Evolutionary conservation across 2,888 invertebrate genomes (phyloP).

Genomic region (Bellardia bayeri): DNA sequence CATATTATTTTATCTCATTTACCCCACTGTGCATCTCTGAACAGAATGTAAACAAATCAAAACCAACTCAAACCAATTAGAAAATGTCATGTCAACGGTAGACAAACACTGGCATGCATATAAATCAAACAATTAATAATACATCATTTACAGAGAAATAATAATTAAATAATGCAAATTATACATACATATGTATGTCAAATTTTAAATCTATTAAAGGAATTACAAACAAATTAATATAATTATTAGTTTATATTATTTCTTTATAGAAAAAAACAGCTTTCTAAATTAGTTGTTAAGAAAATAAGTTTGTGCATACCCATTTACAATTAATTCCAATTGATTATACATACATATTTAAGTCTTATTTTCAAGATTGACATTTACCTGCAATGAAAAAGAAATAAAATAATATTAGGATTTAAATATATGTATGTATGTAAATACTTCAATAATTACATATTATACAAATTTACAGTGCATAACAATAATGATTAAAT

Average conservation of each 20-base stretch:
- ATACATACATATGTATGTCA: conserved; percentile 24
- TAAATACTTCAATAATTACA: not conserved
- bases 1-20: too few relatives aligned
- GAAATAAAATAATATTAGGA: conserved; percentile 1
- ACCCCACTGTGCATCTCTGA: not conserved
- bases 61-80: too few relatives aligned
- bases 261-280: not conserved
- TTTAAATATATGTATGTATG: too few relatives aligned
- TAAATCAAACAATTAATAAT: not conserved
- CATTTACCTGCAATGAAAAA: conserved; percentile 50
- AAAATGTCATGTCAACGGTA: too few relatives aligned
- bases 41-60: too few relatives aligned
- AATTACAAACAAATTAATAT: conserved; percentile 15
- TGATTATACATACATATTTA: not conserved
- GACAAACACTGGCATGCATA: too few relatives aligned
- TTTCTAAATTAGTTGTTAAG: conserved; percentile 20
- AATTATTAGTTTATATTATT: not conserved
- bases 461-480: too few relatives aligned
- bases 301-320: conserved; percentile 35
- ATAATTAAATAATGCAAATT: conserved; percentile 33
- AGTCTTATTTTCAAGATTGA: not conserved
- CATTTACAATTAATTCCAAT: not conserved
- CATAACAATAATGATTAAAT: too few relatives aligned
- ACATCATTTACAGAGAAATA: not conserved
- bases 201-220: conserved; percentile 19